Percentiles rank a stretch among this genome's conserved stretches.
Conservation (phyloP, 1,140 invertebrate species). For the Meloidogyne floridensis region DNA sequence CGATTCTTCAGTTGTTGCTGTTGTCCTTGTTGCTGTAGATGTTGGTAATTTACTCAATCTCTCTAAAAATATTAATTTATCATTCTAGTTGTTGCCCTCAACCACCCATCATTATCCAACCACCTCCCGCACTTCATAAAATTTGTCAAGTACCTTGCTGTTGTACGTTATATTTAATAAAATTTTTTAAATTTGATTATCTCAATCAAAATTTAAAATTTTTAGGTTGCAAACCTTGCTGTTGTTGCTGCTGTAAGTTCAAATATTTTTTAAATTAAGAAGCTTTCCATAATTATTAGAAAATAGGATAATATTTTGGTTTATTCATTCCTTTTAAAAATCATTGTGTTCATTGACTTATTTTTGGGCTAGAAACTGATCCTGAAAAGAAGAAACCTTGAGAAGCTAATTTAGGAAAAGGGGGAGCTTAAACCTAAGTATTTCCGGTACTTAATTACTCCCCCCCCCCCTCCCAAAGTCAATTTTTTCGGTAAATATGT, state of each 20-base stretch:
- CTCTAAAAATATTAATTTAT: not conserved
- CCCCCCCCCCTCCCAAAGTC: no score
- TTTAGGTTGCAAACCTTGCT: slow-evolving; percentile 39
- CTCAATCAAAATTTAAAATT: not conserved
- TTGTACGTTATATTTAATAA: slow-evolving; percentile 21
- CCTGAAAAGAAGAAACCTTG: no score
- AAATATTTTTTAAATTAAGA: not conserved
- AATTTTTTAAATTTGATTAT: not conserved
- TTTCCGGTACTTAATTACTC: no score
- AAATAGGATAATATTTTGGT: no score
- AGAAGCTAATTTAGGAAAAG: no score
- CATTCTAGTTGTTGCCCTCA: slow-evolving; percentile 43
- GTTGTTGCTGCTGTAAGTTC: slow-evolving; percentile 25
- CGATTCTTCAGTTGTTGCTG: slow-evolving; percentile 19
- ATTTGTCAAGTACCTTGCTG: slow-evolving; percentile 51
- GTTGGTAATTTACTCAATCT: slow-evolving; percentile 10
- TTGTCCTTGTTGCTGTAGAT: slow-evolving; percentile 30
- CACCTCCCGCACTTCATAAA: slow-evolving; percentile 47
- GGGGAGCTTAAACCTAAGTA: no score
- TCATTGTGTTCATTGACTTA: no score
- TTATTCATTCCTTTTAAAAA: no score
- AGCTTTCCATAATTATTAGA: no score
- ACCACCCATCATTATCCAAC: slow-evolving; percentile 50
- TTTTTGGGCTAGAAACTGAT: no score
- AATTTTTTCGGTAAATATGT: no score